phyloP scores from a whole-genome alignment of 2,113 vertebrate genomes.

The Camelus dromedarius region DNA sequence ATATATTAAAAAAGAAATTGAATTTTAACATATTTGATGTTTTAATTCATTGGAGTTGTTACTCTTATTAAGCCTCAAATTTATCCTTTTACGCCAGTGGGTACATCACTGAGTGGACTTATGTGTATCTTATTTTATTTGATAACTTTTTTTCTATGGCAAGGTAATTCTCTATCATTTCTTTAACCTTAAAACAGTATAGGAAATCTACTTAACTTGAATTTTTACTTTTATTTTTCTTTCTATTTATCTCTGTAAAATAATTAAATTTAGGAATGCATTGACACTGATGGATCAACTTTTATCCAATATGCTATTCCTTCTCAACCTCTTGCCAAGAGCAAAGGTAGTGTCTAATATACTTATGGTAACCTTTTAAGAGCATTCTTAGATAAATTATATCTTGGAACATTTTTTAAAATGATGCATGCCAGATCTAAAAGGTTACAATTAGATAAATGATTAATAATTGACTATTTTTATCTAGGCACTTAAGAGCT shows the following conservation, averaged over 20 bases:
- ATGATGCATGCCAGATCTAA: neutral
- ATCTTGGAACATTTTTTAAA: neutral
- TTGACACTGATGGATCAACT: neutral
- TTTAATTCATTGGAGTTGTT: neutral
- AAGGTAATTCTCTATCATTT: neutral
- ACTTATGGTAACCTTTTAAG: neutral
- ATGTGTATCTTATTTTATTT: neutral
- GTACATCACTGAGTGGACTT: neutral
- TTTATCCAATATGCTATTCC: neutral
- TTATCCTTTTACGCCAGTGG: neutral
- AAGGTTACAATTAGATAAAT: neutral
- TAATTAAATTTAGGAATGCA: neutral
- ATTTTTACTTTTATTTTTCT: conserved; percentile 23
- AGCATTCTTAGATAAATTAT: neutral
- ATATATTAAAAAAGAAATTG: neutral
- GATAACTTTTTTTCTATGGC: neutral
- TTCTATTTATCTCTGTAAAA: neutral
- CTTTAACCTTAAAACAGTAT: neutral
- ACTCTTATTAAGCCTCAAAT: neutral
- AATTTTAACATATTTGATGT: neutral
- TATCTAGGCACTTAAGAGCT: neutral
- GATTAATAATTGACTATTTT: neutral
- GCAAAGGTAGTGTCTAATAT: neutral
- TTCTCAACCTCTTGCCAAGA: neutral
- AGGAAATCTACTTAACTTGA: neutral